These are phyloP conservation scores for Lepidurus arcticus DNA, from an alignment of 1,140 invertebrate genomes.

Conservation along the genomic window DNA sequence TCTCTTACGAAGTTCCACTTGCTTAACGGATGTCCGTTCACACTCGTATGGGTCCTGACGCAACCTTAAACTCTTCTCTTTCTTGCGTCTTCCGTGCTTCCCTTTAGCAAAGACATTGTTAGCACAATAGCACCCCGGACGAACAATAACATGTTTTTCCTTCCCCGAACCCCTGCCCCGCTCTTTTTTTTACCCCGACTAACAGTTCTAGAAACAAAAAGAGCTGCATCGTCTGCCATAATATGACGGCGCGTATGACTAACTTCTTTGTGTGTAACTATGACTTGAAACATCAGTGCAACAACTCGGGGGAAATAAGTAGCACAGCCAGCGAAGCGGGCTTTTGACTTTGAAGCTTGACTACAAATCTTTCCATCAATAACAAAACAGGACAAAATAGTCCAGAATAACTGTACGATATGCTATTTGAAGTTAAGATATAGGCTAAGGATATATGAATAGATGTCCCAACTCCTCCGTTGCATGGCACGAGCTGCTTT, in stretches of 20 bases:
- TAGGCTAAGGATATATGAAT: background rate
- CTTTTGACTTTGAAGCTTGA: background rate
- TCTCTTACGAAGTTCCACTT: background rate
- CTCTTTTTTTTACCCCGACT: background rate
- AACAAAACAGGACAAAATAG: background rate
- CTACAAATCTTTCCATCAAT: background rate
- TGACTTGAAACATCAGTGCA: background rate
- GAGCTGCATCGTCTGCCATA: background rate
- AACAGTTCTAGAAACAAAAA: background rate
- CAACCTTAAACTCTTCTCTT: background rate
- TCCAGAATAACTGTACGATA: too few relatives aligned
- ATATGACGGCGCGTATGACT: background rate
- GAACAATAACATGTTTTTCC: constrained; percentile 17
- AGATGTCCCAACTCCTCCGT: background rate
- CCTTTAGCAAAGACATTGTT: background rate
- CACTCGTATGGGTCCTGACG: background rate
- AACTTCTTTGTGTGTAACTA: background rate
- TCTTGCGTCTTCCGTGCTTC: background rate
- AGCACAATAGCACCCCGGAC: background rate
- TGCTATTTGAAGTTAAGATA: background rate
- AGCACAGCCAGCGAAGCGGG: background rate
- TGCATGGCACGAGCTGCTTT: background rate
- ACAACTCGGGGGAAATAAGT: background rate
- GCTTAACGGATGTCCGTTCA: background rate
- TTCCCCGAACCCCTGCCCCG: background rate